Conservation (phyloP, 2,888 invertebrate species). For the Prostheceraeus crozeri region DNA sequence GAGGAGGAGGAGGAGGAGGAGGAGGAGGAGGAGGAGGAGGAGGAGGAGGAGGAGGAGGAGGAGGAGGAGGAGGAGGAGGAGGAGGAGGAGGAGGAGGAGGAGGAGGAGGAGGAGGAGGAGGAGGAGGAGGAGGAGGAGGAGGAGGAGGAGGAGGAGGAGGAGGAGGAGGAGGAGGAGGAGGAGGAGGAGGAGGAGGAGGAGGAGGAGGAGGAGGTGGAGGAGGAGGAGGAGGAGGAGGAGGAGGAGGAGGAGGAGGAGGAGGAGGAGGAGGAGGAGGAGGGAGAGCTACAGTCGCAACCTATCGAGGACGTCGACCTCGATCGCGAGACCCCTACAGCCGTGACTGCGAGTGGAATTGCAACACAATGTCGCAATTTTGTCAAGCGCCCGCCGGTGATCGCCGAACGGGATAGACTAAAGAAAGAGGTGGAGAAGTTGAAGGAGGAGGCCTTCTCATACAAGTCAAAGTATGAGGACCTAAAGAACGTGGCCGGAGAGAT, state of each 20-base stretch:
- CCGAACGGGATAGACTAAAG: no score
- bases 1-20: conserved; percentile 10
- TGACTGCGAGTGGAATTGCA: no score
- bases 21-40: not conserved
- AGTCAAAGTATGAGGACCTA: no score
- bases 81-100: not conserved
- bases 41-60: not conserved
- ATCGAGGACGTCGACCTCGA: no score
- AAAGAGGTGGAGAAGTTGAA: no score
- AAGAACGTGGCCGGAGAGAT: no score
- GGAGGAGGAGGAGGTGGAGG: conserved; percentile 28
- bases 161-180: conserved; percentile 22
- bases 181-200: conserved; percentile 38
- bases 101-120: conserved; percentile 18
- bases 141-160: conserved; percentile 2
- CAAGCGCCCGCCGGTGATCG: no score
- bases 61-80: not conserved
- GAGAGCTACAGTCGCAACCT: no score
- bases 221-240: conserved; percentile 33
- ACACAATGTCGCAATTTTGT: no score
- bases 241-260: conserved; percentile 12
- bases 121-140: conserved; percentile 6
- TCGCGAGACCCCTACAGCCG: no score
- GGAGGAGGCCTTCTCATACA: no score
- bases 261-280: not conserved